Evolutionary conservation across 2,113 vertebrate genomes (phyloP).

Genomic region (Myotis brandtii): DNA sequence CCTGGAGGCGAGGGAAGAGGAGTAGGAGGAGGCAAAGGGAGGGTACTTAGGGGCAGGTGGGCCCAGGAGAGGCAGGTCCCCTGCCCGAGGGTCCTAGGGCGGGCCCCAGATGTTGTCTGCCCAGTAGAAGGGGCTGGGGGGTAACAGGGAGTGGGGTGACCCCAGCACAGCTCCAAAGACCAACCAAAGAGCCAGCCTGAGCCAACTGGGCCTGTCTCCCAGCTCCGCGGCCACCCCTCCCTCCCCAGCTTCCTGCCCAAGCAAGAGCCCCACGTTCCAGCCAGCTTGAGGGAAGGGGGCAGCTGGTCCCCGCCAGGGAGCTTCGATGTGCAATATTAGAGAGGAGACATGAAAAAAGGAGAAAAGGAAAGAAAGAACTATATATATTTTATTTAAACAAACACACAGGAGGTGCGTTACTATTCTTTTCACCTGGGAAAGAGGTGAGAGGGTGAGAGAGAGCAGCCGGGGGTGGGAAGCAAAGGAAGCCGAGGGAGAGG

Average conservation of each 20-base stretch:
- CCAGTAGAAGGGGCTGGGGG: not conserved
- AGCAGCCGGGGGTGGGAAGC: constrained; percentile 72
- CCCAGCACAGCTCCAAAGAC: constrained; percentile 53
- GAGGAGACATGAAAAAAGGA: constrained; percentile 85
- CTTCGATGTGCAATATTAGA: constrained; percentile 96
- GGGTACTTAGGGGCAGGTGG: constrained; percentile 75
- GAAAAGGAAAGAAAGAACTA: constrained; percentile 88
- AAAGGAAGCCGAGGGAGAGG: constrained; percentile 65
- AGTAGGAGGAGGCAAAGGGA: not conserved
- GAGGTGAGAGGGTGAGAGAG: constrained; percentile 49
- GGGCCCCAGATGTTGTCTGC: constrained; percentile 42
- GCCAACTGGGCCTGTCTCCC: constrained; percentile 78
- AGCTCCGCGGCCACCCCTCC: constrained; percentile 33
- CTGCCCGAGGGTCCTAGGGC: not conserved
- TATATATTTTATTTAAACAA: constrained; percentile 89
- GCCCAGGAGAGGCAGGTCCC: constrained; percentile 37
- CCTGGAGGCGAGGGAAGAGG: constrained; percentile 73
- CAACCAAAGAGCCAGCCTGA: constrained; percentile 82
- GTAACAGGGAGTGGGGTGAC: not conserved
- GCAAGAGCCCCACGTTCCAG: constrained; percentile 49
- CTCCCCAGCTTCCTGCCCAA: constrained; percentile 60
- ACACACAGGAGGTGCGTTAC: constrained; percentile 63
- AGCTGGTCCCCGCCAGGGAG: constrained; percentile 88
- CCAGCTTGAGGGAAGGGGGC: constrained; percentile 76
- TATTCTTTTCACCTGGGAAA: constrained; percentile 74